Evolutionary conservation across 2,888 invertebrate genomes (phyloP), one percentile per base, ranked within the genome.

Genomic region (Selenia dentaria): DNA sequence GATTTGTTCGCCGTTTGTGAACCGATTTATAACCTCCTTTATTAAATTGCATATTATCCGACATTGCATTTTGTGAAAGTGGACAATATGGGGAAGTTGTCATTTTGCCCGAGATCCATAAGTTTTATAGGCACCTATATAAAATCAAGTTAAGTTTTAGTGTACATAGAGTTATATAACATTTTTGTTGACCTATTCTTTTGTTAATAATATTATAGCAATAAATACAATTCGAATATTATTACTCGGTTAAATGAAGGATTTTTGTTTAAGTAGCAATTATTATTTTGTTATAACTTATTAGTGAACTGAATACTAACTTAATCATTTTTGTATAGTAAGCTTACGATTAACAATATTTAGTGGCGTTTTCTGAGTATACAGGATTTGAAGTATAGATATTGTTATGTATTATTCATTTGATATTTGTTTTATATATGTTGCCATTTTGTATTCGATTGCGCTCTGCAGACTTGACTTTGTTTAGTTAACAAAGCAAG

Each of bases 161-260:
- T 87, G 85, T 87, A 87, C 77, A 87, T 86, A 83, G 70, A 77
- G 73, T 76, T 73, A 74, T 79, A 74, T 72, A 67, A 67, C 67
- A 48, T 63, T 70, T 67, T 83, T 84, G 83, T 85, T 87, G 79
- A 83, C 69, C 67, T 69, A 53, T 63, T 71, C 71, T 74, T 79
- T 83, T 78, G 84, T 62, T 84, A 79, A 73, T 74, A 63, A 43
- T 61, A 65, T 68, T 70, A 70, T 78, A 76, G 67, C 55, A 59
- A 64, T 62, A 74, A 74, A 41, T 36, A 29, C 32, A 38, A 72
- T 70, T 80, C 75, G 75, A 80, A 79, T 79, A 78, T 71, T 79
- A 78, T 72, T 75, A 74, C 71, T 67, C 64, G 53, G 54, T 67
- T 67, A 65, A 41, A 51, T 51, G 58, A 65, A 59, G 62, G 46